These are phyloP conservation scores for Prunella himalayana DNA, from an alignment of 2,113 vertebrate species.

Conservation along the genomic window DNA sequence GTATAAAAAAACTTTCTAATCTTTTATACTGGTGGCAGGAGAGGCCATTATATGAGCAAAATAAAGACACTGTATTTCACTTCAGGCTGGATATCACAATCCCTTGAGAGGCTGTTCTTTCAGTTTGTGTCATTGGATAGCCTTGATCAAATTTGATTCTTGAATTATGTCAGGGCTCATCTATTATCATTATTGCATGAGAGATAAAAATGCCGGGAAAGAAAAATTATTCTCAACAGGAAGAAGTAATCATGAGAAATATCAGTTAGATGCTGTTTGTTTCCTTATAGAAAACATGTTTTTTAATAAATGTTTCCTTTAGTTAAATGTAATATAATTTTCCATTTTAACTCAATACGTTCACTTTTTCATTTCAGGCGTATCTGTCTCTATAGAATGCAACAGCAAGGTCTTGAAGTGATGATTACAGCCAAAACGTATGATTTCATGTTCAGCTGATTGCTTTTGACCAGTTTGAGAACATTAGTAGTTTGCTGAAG, in stretches of 20 bases:
- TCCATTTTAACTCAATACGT: background rate
- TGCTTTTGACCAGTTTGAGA: constrained; percentile 30
- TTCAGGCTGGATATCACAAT: background rate
- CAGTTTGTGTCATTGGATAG: constrained; percentile 9
- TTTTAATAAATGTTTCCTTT: constrained; percentile 38
- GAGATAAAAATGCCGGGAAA: constrained; percentile 21
- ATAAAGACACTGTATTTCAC: background rate
- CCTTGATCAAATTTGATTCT: constrained; percentile 15
- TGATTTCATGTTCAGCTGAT: constrained; percentile 18
- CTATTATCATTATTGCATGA: constrained; percentile 37
- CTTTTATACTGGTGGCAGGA: background rate
- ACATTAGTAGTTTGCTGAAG: constrained; percentile 18
- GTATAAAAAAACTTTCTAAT: background rate
- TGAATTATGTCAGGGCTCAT: constrained; percentile 42
- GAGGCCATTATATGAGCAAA: background rate
- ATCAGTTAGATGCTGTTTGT: background rate
- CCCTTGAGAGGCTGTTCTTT: background rate
- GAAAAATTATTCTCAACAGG: constrained; percentile 20
- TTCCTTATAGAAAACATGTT: constrained; percentile 2
- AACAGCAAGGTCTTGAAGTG: background rate
- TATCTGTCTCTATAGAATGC: constrained; percentile 1
- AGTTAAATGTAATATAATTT: constrained; percentile 47
- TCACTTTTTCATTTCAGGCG: constrained; percentile 2
- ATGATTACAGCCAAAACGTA: background rate
- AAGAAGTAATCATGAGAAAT: background rate